phyloP scores from a whole-genome alignment of 2,888 invertebrate species.

The Pegoplata infirma region DNA sequence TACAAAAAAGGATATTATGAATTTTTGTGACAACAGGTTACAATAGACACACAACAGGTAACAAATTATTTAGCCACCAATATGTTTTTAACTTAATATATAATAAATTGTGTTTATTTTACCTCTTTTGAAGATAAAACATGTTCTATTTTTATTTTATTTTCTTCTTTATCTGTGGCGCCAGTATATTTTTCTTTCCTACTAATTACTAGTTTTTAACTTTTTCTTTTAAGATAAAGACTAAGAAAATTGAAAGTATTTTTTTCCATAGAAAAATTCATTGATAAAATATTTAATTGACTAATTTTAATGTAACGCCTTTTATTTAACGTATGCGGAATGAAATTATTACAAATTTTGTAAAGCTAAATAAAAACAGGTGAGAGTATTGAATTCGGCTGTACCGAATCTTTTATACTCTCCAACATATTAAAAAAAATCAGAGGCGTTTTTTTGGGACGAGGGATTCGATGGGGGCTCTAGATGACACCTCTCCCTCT shows the following conservation, averaged over 20 bases:
- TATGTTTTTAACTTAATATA: not conserved
- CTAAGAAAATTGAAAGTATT: not conserved
- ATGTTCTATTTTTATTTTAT: not conserved
- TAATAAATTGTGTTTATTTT: slow-evolving; percentile 6
- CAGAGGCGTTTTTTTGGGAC: too few relatives aligned
- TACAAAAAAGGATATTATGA: slow-evolving; percentile 26
- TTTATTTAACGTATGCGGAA: not conserved
- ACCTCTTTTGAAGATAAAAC: slow-evolving; percentile 4
- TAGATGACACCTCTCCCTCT: too few relatives aligned
- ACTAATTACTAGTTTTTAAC: slow-evolving; percentile 45
- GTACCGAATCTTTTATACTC: too few relatives aligned
- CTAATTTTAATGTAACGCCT: slow-evolving; percentile 5
- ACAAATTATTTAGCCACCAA: not conserved
- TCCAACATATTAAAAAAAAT: too few relatives aligned
- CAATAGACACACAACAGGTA: slow-evolving; percentile 28
- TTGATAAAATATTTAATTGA: slow-evolving; percentile 15
- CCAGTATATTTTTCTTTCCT: slow-evolving; percentile 27
- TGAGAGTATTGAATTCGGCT: too few relatives aligned
- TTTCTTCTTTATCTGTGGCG: slow-evolving; percentile 29
- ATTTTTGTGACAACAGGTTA: slow-evolving; percentile 3
- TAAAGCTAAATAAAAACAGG: too few relatives aligned
- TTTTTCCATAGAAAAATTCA: not conserved
- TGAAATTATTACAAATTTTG: too few relatives aligned
- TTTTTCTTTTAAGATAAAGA: not conserved
- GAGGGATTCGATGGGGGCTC: too few relatives aligned